Base-by-base conservation (phyloP, 2,113 vertebrate species). In the Elgaria multicarinata region DNA sequence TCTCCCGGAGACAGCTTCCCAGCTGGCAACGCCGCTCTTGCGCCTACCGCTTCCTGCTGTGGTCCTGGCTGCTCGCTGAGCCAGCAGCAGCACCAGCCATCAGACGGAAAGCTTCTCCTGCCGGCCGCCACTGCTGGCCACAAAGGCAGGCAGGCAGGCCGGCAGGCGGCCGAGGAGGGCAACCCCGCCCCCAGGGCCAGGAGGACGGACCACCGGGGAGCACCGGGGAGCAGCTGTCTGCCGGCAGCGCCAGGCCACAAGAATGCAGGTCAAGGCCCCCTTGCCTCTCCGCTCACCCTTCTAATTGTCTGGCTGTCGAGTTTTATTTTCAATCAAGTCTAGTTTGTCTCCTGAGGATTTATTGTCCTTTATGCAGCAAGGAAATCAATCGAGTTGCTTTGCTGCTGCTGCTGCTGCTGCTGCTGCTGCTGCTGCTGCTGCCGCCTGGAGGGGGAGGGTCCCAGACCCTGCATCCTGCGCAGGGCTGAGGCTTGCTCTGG, bases 231-330 rank as follows among this genome's bases (percentile, higher is more conserved):
- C 0, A 0, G 44, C 42, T 90, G 33, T 24, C 53, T 64, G 55
- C 55, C 87, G 72, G 83, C 33, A 7, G 82, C 14, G 50, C 85
- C 24, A 78, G 10, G 0, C 0, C 66, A 83, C 69, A 13, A n/a
- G 28, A 33, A n/a, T n/a, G 16, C 14, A 5, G 33, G 71, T n/a
- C 71, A 87, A 4, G 58, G 50, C 88, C 87, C n/a, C 28, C 77
- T 91, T 0, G 85, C 75, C 86, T 20, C 55, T 50, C 8, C 16
- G 10, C 76, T 86, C 74, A 28, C 0, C 7, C 31, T 82, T 50
- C 74, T 64, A 55, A 55, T n/a, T 83, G 88, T 58, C 90, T 42
- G 88, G 58, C 87, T 85, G 64, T 67, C 80, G 39, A 90, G 58
- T n/a, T 12, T 62, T 82, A 44, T 90, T 83, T 77, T 39, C 91